Conservation (phyloP, 2,113 vertebrate species). For the Struthidea cinerea region DNA sequence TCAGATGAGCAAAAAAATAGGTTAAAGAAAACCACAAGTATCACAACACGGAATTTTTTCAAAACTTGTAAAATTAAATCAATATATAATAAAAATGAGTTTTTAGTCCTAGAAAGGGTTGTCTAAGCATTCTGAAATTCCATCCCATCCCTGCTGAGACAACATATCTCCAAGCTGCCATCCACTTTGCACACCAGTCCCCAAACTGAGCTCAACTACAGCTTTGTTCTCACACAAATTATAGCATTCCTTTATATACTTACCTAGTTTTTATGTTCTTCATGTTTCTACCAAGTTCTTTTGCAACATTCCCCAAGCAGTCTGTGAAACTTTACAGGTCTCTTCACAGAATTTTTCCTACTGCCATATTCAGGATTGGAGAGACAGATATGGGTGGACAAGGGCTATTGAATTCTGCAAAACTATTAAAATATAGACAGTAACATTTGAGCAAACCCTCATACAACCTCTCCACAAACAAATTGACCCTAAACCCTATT, state of each 20-base stretch:
- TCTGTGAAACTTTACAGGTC: neutral
- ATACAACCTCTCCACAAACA: neutral
- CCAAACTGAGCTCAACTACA: neutral
- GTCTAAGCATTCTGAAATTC: neutral
- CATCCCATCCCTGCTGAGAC: neutral
- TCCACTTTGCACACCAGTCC: neutral
- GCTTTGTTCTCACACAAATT: neutral
- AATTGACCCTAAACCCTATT: neutral
- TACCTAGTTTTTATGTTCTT: neutral
- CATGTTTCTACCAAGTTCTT: neutral
- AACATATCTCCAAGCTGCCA: neutral
- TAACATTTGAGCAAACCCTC: neutral
- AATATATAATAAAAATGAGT: neutral
- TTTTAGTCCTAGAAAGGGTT: neutral
- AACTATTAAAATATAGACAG: neutral
- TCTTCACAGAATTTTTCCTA: neutral
- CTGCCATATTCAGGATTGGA: neutral
- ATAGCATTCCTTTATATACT: neutral
- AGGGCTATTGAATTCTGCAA: neutral
- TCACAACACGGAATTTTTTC: neutral
- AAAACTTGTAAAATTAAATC: neutral
- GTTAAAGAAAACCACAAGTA: neutral
- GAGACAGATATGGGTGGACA: neutral
- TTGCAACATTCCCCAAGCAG: neutral
- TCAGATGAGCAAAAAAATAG: neutral